phyloP scores from a whole-genome alignment of 1,140 invertebrate genomes.

The Ceratina australensis region DNA sequence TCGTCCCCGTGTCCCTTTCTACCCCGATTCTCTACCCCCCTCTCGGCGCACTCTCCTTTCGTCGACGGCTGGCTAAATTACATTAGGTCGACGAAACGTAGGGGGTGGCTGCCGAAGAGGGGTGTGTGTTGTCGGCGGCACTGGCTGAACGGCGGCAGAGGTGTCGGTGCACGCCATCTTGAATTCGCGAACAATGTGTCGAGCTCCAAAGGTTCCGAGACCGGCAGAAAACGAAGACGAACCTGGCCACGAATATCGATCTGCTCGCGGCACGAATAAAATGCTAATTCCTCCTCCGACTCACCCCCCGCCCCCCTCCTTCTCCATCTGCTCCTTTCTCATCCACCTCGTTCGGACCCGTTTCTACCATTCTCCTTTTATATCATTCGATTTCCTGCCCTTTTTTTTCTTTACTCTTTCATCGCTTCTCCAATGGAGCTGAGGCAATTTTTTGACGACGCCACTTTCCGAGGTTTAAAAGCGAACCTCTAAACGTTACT shows the following conservation, averaged over 20 bases:
- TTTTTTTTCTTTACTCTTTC: too few relatives aligned
- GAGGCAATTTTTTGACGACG: too few relatives aligned
- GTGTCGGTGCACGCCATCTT: slow-evolving; percentile 53
- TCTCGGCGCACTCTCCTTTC: slow-evolving; percentile 49
- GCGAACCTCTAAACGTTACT: too few relatives aligned
- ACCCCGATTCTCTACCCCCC: slow-evolving; percentile 11
- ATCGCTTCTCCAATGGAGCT: too few relatives aligned
- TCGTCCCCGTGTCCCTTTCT: background rate
- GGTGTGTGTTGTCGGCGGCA: slow-evolving; percentile 26
- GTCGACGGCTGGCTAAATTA: slow-evolving; percentile 47
- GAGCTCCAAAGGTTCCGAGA: slow-evolving; percentile 33
- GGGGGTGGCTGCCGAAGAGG: background rate
- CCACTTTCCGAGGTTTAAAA: too few relatives aligned
- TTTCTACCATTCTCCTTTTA: background rate
- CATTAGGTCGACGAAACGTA: slow-evolving; percentile 42
- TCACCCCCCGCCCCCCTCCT: too few relatives aligned
- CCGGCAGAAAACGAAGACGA: slow-evolving; percentile 48
- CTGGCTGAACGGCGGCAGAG: slow-evolving; percentile 11
- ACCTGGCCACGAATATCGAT: slow-evolving; percentile 48
- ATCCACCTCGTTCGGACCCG: background rate
- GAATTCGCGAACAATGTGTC: slow-evolving; percentile 58
- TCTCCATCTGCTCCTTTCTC: background rate
- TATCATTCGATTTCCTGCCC: background rate
- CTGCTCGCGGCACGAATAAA: slow-evolving; percentile 42
- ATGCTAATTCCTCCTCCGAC: slow-evolving; percentile 46